Evolutionary conservation across 2,888 invertebrate genomes (phyloP), one percentile per base, ranked within the genome.

Genomic region (Sphinx pinastri): DNA sequence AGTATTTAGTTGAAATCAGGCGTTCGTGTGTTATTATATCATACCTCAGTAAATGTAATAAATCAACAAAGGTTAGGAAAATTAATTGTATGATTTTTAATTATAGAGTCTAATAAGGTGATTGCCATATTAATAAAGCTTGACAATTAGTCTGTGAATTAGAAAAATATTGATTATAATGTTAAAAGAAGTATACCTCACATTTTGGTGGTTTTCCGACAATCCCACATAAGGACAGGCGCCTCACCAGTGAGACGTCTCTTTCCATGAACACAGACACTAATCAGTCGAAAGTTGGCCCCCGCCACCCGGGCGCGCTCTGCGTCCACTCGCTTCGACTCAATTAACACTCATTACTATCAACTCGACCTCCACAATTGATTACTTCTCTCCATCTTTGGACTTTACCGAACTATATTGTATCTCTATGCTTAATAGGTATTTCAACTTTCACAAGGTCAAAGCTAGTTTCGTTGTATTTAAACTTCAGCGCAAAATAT

Each of bases 341-440:
- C 86, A 88, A 89, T 88, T 89, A 89, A 84, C 87, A 85, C 82
- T 82, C 79, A 85, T 84, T 82, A 85, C 82, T 79, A 83, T 80
- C 84, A 83, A 83, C 82, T 81, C 85, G 87, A 85, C 85, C 87
- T 85, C 82, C 81, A 79, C 80, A 67, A 70, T 57, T 49, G 51
- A 78, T 80, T 77, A 19, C 13, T 63, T 49, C 63, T 63, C 63
- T 63, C 12, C 60, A 60, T 60, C 11, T 63, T 47, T 49, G 63
- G 63, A 49, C 63, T 63, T 47, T 63, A 47, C 19, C 49, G 19
- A 47, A 12, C 76, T 76, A 68, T 70, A 70, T 47, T 63, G 73
- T 66, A 68, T 71, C 63, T 72, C 54, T 70, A 71, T 68, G 66
- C 57, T 63, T 49, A 63, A 63, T 49, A 47, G 70, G 69, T 70